Evolutionary conservation across 2,797 vertebrate species (phyloP), one percentile per base, ranked within the genome.

Genomic region (Yasuhikotakia modesta): DNA sequence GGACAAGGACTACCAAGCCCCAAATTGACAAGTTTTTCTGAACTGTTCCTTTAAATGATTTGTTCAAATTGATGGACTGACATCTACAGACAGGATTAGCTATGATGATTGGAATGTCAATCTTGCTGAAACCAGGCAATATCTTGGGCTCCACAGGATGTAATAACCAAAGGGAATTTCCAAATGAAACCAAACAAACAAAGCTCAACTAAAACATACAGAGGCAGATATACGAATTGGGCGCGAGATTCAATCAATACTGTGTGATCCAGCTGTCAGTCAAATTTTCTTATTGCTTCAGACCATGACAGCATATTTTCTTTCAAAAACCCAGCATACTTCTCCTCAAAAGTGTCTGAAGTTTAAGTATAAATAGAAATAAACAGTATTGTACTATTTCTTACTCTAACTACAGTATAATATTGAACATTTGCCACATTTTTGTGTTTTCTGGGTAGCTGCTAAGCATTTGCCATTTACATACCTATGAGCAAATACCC

Each of bases 131-230:
- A 79, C 83, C 82, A 88, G 86, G 90, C 89, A 92, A 92, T 91
- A 92, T 92, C 89, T 84, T 84, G 68, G 80, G 73, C 83, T 86
- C 78, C 80, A 82, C 82, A 78, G 76, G 2, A 79, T 87, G 90
- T 89, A 92, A 93, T 92, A 92, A 92, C 87, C 88, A 86, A 84
- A 77, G 84, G 80, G 86, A 83, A 87, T 87, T 86, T 87, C 81
- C 86, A 88, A 91, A 87, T 79, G 73, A 85, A 87, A 85, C 72
- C 85, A 91, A 90, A 88, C 87, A 91, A 88, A 89, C 87, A 91
- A 81, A 78, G 52, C 79, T 30, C 70, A 83, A 76, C 12, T 78
- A 75, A 67, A 46, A 73, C 61, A 82, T 35, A 35, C 22, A 60
- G 45, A 71, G 61, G 57, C 22, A 61, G 60, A 73, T 50, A 76